A percentile compares a stretch with the other conserved stretches of the same genome.
phyloP scores from a whole-genome alignment of 1,140 invertebrate species.

The Eriosoma lanigerum region DNA sequence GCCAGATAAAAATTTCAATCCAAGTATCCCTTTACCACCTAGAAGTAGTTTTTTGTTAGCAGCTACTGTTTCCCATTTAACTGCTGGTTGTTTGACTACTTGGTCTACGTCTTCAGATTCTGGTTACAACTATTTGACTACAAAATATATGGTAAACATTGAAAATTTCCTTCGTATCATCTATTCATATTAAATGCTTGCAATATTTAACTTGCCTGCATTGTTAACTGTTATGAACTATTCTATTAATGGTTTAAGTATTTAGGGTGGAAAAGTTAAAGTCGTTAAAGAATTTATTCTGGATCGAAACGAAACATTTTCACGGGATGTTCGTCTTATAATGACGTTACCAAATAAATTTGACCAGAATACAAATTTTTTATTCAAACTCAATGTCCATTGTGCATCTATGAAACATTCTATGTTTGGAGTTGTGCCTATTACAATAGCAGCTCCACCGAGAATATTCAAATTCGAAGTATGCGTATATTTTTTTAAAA shows the following conservation, averaged over 20 bases:
- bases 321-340: constrained; percentile 9
- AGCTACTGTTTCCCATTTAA: constrained; percentile 29
- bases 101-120: constrained; percentile 38
- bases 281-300: constrained; percentile 11
- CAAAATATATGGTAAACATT: constrained; percentile 23
- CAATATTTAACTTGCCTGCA: neutral
- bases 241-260: neutral
- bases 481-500: neutral
- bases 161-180: neutral
- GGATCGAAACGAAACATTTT: constrained; percentile 31
- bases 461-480: constrained; percentile 9
- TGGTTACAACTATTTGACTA: constrained; percentile 38
- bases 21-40: constrained; percentile 10
- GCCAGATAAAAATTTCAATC: constrained; percentile 31
- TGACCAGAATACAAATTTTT: constrained; percentile 10
- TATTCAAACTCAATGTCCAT: constrained; percentile 16
- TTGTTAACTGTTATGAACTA: neutral
- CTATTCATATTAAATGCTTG: neutral
- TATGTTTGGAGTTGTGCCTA: constrained; percentile 1
- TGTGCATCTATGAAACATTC: constrained; percentile 29
- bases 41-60: constrained; percentile 7
- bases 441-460: constrained; percentile 36
- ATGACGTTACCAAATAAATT: constrained; percentile 34
- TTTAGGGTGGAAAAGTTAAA: constrained; percentile 45
- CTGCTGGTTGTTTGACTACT: neutral